Conservation (phyloP, 2,888 invertebrate species). For the Belgica antarctica region DNA sequence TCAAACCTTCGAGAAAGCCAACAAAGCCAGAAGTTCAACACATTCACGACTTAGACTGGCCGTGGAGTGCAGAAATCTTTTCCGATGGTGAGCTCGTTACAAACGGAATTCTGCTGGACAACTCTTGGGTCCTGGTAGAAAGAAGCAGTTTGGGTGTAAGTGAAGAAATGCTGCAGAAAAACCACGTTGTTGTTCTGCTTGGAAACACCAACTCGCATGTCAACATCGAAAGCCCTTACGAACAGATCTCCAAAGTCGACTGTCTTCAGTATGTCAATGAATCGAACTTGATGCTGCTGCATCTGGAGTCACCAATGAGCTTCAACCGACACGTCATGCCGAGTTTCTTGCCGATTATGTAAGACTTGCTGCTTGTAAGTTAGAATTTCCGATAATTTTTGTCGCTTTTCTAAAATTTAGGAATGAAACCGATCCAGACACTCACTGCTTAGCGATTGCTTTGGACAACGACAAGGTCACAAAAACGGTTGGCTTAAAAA, state of each 20-base stretch:
- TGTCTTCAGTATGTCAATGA: constrained; percentile 59
- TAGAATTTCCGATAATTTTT: neutral
- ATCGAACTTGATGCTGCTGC: constrained; percentile 64
- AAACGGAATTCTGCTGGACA: constrained; percentile 66
- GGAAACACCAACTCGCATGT: constrained; percentile 66
- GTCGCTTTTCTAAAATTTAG: no score
- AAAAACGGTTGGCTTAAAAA: neutral
- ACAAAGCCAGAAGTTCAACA: neutral
- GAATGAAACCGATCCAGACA: constrained; percentile 9
- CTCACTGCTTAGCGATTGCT: constrained; percentile 19
- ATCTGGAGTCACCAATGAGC: constrained; percentile 60
- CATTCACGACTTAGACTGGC: constrained; percentile 57
- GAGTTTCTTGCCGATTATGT: constrained; percentile 59
- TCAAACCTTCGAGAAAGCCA: constrained; percentile 50
- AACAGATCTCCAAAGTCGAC: constrained; percentile 66
- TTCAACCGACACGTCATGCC: constrained; percentile 67
- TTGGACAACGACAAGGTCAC: neutral
- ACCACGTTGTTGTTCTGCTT: constrained; percentile 64
- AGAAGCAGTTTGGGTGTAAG: constrained; percentile 57
- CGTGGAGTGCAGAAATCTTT: constrained; percentile 74
- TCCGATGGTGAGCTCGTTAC: constrained; percentile 69
- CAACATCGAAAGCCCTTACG: constrained; percentile 64
- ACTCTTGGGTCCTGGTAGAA: constrained; percentile 65
- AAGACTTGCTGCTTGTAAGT: constrained; percentile 50
- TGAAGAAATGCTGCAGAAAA: constrained; percentile 55